phyloP scores from a whole-genome alignment of 35 echinoderm and acorn worm genomes.

The Lytechinus pictus region DNA sequence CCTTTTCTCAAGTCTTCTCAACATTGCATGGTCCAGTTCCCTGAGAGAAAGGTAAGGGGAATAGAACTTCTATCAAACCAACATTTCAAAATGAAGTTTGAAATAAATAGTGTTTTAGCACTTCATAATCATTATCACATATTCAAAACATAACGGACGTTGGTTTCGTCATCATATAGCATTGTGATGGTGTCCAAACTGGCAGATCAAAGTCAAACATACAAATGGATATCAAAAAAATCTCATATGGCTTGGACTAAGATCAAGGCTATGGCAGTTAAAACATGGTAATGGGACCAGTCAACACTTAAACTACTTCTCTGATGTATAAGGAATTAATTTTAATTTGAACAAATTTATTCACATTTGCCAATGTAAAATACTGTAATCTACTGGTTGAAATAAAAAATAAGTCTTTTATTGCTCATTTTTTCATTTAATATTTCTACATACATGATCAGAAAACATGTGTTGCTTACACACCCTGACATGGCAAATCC shows the following conservation, averaged over 20 bases:
- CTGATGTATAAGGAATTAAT: too few species aligned
- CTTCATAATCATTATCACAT: too few species aligned
- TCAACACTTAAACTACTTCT: too few species aligned
- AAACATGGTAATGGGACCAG: too few species aligned
- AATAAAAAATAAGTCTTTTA: not conserved
- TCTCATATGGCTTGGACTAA: too few species aligned
- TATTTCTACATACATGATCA: not conserved
- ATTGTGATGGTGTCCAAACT: too few species aligned
- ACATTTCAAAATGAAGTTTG: not conserved
- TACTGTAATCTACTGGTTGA: not conserved
- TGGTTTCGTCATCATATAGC: too few species aligned
- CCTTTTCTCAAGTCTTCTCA: conserved; percentile 92
- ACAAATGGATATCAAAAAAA: too few species aligned
- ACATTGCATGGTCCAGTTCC: conserved; percentile 98
- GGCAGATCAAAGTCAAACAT: too few species aligned
- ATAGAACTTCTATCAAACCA: not conserved
- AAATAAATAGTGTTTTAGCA: too few species aligned
- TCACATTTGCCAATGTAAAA: not conserved
- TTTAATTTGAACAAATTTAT: not conserved
- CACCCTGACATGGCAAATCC: not conserved
- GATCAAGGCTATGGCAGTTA: too few species aligned
- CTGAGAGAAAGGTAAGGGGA: conserved; percentile 36
- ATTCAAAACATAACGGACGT: too few species aligned
- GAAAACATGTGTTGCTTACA: not conserved
- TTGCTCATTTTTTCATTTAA: not conserved